Conservation (phyloP, 2,888 invertebrate genomes). For the Stenchaetothrips biformis region DNA sequence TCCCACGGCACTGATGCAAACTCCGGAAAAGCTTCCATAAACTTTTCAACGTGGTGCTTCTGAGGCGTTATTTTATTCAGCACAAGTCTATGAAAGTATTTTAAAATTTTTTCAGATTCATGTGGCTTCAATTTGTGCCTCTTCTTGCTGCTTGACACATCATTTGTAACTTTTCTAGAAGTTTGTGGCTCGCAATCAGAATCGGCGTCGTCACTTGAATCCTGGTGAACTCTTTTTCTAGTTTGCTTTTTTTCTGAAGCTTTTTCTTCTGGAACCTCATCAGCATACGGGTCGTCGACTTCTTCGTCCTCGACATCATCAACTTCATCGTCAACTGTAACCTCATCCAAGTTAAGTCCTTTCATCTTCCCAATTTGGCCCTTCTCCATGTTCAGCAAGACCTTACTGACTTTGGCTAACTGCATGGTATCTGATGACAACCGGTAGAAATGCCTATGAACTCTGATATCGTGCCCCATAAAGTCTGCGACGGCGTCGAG, state of each 20-base stretch:
- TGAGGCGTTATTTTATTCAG: background rate
- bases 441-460: conserved; percentile 26
- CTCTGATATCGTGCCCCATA: conserved; percentile 29
- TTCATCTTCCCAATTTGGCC: background rate
- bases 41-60: background rate
- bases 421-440: conserved; percentile 26
- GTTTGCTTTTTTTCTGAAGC: background rate
- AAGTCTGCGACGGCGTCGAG: conserved; percentile 27
- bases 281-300: background rate
- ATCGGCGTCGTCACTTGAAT: background rate
- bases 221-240: background rate
- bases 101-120: background rate
- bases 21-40: background rate
- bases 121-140: background rate
- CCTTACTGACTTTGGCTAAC: conserved; percentile 28
- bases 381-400: conserved; percentile 25
- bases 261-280: background rate
- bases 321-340: background rate
- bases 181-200: background rate
- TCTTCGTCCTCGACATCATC: background rate
- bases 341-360: background rate
- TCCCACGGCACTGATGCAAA: background rate
- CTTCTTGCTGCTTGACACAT: background rate
- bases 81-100: background rate
- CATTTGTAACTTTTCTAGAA: background rate